Percentiles rank a stretch among this genome's conserved stretches.
These are phyloP conservation scores for Aporrectodea caliginosa DNA, from an alignment of 1,140 invertebrate species.

Conservation along the genomic window DNA sequence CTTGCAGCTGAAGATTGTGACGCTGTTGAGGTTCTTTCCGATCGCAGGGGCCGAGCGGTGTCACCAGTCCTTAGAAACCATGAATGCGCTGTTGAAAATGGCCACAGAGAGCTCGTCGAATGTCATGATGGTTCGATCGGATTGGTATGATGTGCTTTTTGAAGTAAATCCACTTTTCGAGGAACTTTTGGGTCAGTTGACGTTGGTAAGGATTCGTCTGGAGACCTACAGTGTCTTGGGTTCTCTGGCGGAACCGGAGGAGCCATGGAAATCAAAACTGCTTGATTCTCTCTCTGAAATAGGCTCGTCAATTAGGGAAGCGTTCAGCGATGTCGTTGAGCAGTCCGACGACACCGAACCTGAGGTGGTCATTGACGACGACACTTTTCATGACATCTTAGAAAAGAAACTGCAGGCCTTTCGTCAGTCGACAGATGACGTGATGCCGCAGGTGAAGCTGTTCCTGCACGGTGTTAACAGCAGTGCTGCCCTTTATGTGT, in stretches of 20 bases:
- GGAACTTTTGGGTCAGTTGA: not conserved
- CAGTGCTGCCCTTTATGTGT: not conserved
- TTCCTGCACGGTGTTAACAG: not conserved
- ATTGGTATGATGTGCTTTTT: not conserved
- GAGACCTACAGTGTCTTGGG: not conserved
- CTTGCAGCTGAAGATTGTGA: not conserved
- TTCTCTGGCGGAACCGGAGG: not conserved
- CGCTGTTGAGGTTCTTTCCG: not conserved
- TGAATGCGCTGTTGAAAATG: not conserved
- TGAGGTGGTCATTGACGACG: not conserved
- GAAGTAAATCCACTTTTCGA: not conserved
- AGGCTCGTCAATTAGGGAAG: not conserved
- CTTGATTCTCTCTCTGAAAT: not conserved
- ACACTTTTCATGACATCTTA: not conserved
- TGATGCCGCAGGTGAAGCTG: not conserved
- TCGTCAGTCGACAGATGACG: not conserved
- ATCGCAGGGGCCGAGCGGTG: not conserved
- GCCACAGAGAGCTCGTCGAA: not conserved
- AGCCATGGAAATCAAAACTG: not conserved
- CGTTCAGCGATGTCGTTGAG: not conserved
- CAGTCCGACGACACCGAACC: not conserved
- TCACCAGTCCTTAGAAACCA: not conserved
- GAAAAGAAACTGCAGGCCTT: not conserved
- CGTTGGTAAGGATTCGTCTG: not conserved
- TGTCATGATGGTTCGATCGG: not conserved